Evolutionary conservation across 2,888 invertebrate species (phyloP), one percentile per base, ranked within the genome.

Genomic region (Lepeophtheirus nordmannii): DNA sequence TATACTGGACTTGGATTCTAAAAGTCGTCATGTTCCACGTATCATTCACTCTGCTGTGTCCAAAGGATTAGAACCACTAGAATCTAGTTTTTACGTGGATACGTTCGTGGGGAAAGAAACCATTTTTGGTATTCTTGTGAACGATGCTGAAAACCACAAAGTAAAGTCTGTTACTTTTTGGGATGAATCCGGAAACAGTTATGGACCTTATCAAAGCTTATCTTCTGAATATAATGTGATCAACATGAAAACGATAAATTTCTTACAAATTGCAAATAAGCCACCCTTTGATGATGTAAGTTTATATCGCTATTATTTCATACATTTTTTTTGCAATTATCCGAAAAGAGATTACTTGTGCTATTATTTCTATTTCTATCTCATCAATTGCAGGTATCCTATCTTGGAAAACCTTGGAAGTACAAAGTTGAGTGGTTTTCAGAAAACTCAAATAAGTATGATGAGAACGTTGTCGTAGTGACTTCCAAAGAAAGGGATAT

Each of bases 341-440:
- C 22, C 2, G 30, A 11, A 38, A 30, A 30, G 7, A 30, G 7
- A 30, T 30, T 30, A 30, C 30, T 30, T 7, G 30, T 60, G 37
- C 37, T 60, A 11, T 60, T 61, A 11, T 61, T 30, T 37, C 61
- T 30, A 9, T 37, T 61, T 30, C 8, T n/a, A 3, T 22, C 7
- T 58, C 17, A 53, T 17, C 17, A 17, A 53, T 5, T 53, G 8
- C 17, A 62, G 62, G 20, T 17, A 17, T n/a, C 62, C 14, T 46
- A 62, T 62, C 17, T 63, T 22, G 63, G 63, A 9, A 22, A 46
- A 12, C 20, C 79, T 0, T 82, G 82, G 82, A 79, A 79, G 0
- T 82, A 82, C 72, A 78, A 77, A 23, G 79, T 82, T 39, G 81
- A 81, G 70, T 76, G 81, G 1, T 78, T 78, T 67, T 74, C 78